A percentile compares a stretch with the other conserved stretches of the same genome.
phyloP scores from a whole-genome alignment of 2,888 invertebrate species.

The Thumatha senex region DNA sequence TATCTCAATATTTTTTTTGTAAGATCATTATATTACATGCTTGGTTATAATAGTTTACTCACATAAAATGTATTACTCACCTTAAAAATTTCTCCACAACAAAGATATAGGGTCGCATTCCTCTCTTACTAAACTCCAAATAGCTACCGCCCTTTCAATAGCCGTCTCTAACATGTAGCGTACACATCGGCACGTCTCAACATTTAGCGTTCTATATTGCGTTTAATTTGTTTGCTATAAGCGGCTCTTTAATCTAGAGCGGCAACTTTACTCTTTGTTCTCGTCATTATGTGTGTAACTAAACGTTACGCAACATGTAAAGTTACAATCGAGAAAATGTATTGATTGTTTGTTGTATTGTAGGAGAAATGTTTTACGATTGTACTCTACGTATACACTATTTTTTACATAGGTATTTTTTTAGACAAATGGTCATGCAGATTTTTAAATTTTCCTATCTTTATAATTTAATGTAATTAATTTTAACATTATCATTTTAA shows the following conservation, averaged over 20 bases:
- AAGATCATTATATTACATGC: too few species aligned
- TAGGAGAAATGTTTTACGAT: neutral
- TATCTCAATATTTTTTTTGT: too few species aligned
- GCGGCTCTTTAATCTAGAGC: slow-evolving; percentile 74
- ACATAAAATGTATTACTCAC: slow-evolving; percentile 1
- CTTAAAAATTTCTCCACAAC: slow-evolving; percentile 2
- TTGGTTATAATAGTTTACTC: neutral
- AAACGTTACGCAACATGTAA: slow-evolving; percentile 46
- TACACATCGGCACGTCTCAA: slow-evolving; percentile 64
- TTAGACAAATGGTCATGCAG: neutral
- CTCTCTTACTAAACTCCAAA: slow-evolving; percentile 10
- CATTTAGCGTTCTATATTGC: slow-evolving; percentile 66
- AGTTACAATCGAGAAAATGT: slow-evolving; percentile 16
- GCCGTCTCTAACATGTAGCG: slow-evolving; percentile 51
- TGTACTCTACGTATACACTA: neutral
- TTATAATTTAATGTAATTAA: neutral
- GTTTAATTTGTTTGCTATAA: slow-evolving; percentile 65
- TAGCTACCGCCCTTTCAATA: slow-evolving; percentile 32
- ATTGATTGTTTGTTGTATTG: slow-evolving; percentile 4
- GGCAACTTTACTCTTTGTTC: slow-evolving; percentile 61
- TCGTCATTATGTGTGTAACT: slow-evolving; percentile 54
- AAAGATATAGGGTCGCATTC: slow-evolving; percentile 15
- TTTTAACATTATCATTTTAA: too few species aligned
- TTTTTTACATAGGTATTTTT: neutral
- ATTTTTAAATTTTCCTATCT: neutral